Percentiles rank a stretch among this genome's conserved stretches.
Evolutionary conservation across 2,797 vertebrate genomes (phyloP).

Genomic region (Amniataba percoides): DNA sequence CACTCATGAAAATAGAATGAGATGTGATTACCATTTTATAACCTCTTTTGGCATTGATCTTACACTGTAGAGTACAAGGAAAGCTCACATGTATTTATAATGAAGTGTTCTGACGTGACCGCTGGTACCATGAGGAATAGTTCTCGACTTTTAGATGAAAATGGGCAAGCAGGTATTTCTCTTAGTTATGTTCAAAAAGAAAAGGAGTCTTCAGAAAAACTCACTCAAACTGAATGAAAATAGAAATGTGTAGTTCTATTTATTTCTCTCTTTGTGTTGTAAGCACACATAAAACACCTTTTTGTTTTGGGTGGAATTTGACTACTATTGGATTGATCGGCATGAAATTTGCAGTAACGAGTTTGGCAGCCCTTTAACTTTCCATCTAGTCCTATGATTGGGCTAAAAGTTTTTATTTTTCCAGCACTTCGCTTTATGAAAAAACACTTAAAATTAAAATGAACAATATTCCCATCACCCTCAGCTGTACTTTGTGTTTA

Average conservation of each 20-base stretch:
- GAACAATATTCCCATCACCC: neutral
- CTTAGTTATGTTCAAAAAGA: neutral
- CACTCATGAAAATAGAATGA: slow-evolving; percentile 71
- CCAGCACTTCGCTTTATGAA: neutral
- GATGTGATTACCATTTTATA: slow-evolving; percentile 76
- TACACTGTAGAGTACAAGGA: slow-evolving; percentile 57
- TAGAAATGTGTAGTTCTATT: neutral
- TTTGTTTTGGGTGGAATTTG: neutral
- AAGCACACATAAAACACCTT: neutral
- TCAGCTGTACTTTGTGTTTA: neutral
- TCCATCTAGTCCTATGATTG: too few species aligned
- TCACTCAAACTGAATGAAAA: neutral
- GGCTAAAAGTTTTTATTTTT: neutral
- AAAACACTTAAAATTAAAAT: neutral
- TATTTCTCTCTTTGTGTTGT: neutral
- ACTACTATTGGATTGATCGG: neutral
- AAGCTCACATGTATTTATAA: slow-evolving; percentile 67
- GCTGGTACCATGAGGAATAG: slow-evolving; percentile 36
- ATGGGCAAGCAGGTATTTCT: slow-evolving; percentile 7
- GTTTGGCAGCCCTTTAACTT: neutral
- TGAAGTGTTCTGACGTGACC: slow-evolving; percentile 60
- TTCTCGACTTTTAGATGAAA: slow-evolving; percentile 28
- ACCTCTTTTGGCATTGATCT: slow-evolving; percentile 75
- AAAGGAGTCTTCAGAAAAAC: neutral
- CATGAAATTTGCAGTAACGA: neutral